phyloP scores from a whole-genome alignment of 2,113 vertebrate genomes.

The Calyptommatus sinebrachiatus region DNA sequence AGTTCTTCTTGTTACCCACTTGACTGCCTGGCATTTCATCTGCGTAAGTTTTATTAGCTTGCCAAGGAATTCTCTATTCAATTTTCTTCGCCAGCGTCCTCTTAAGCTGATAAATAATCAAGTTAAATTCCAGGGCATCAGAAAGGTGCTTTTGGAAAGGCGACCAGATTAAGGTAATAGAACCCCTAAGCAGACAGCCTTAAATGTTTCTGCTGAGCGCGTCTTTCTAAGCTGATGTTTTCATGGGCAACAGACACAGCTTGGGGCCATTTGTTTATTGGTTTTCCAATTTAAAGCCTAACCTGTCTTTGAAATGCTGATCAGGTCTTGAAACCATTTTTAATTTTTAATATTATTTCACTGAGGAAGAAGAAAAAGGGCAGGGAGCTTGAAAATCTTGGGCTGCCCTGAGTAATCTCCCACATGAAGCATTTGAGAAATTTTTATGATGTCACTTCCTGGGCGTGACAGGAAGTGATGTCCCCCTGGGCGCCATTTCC shows the following conservation, averaged over 20 bases:
- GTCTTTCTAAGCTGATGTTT: not conserved
- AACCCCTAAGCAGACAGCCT: not conserved
- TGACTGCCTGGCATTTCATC: conserved; percentile 43
- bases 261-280: not conserved
- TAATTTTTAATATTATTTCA: not conserved
- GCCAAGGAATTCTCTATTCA: conserved; percentile 46
- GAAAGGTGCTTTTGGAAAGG: not conserved
- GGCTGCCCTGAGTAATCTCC: too few relatives aligned
- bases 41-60: conserved; percentile 56
- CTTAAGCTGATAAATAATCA: conserved; percentile 39
- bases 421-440: too few relatives aligned
- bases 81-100: conserved; percentile 51
- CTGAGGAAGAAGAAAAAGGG: not conserved
- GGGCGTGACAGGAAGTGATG: too few relatives aligned
- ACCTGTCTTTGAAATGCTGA: not conserved
- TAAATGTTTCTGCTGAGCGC: not conserved
- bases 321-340: not conserved
- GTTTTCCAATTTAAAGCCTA: not conserved
- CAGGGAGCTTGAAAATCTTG: too few relatives aligned
- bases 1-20: conserved; percentile 49
- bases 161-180: not conserved
- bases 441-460: not conserved
- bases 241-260: not conserved
- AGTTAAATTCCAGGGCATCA: conserved; percentile 29
- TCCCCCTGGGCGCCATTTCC: too few relatives aligned